These are phyloP conservation scores for Galleria mellonella DNA, from an alignment of 1,140 invertebrate genomes.

Conservation along the genomic window DNA sequence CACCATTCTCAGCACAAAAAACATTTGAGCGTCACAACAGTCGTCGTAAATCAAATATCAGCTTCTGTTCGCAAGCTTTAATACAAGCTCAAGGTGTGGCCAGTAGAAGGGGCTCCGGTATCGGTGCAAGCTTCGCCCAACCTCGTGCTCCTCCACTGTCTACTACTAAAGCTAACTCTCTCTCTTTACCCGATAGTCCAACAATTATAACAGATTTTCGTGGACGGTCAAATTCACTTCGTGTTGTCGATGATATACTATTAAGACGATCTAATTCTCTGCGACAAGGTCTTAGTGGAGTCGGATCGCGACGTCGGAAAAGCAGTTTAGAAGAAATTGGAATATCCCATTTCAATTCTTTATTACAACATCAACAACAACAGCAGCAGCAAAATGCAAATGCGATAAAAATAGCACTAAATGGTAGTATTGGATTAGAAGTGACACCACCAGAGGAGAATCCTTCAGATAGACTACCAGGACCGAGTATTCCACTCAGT, in stretches of 20 bases:
- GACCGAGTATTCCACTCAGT: slow-evolving; percentile 33
- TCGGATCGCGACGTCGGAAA: slow-evolving; percentile 78
- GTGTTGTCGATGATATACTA: slow-evolving; percentile 89
- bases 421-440: slow-evolving; percentile 89
- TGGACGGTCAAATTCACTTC: slow-evolving; percentile 88
- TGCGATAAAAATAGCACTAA: slow-evolving; percentile 86
- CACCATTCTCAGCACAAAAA: slow-evolving; percentile 94
- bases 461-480: slow-evolving; percentile 74
- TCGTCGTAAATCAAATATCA: slow-evolving; percentile 91
- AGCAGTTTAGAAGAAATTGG: slow-evolving; percentile 91
- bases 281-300: slow-evolving; percentile 80
- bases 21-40: slow-evolving; percentile 94
- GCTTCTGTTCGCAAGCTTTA: slow-evolving; percentile 87
- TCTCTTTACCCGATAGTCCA: slow-evolving; percentile 90
- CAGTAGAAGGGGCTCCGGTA: slow-evolving; percentile 76
- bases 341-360: slow-evolving; percentile 81
- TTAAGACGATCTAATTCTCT: slow-evolving; percentile 88
- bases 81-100: slow-evolving; percentile 75
- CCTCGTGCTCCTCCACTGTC: slow-evolving; percentile 83
- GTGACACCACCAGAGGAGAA: slow-evolving; percentile 88
- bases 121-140: slow-evolving; percentile 78
- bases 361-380: slow-evolving; percentile 77
- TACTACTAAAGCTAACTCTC: slow-evolving; percentile 90
- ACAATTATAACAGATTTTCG: slow-evolving; percentile 84
- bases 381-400: slow-evolving; percentile 78